Evolutionary conservation across 2,797 vertebrate species (phyloP), one percentile per base, ranked within the genome.

Genomic region (Arctocebus calabarensis): DNA sequence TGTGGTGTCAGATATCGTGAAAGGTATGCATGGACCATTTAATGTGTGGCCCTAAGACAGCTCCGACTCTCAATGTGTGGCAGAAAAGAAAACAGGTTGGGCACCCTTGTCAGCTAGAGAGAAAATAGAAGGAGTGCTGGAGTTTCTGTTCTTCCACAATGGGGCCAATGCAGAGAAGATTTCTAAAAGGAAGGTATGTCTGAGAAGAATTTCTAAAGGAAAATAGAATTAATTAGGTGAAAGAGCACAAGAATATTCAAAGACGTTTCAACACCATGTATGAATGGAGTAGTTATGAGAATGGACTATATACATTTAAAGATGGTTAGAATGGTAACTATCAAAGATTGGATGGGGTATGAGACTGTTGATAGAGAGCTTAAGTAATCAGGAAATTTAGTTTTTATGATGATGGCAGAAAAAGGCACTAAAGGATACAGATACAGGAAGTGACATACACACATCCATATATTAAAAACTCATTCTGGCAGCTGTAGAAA

Each of bases 341-440:
- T 73, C 13, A 59, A 91, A 62, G 4, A 70, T 20, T 59, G 25
- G 2, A 22, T 61, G 23, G 12, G 19, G 2, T 4, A 59, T 45
- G 74, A 4, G 10, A 73, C 37, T 84, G 19, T 19, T 59, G 77
- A 62, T 4, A 75, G 68, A 78, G 61, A 52, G 3, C 83, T 59
- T n/a, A 2, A 84, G 20, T 16, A 48, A 48, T 43, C n/a, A 29
- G 61, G 37, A 32, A 73, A 61, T 52, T 78, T 92, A 4, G 5
- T 55, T 96, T 95, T 86, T 78, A 74, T 62, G 16, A 23, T 88
- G 66, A 87, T 84, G 61, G 14, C 37, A 91, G 43, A 84, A 57
- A 40, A 81, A 77, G 29, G 14, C 32, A 37, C 59, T 70, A 77
- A 83, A 84, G 7, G 10, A 34, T 86, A n/a, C 5, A 34, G 11